phyloP scores from a whole-genome alignment of 2,113 vertebrate species.

The Scortum barcoo region DNA sequence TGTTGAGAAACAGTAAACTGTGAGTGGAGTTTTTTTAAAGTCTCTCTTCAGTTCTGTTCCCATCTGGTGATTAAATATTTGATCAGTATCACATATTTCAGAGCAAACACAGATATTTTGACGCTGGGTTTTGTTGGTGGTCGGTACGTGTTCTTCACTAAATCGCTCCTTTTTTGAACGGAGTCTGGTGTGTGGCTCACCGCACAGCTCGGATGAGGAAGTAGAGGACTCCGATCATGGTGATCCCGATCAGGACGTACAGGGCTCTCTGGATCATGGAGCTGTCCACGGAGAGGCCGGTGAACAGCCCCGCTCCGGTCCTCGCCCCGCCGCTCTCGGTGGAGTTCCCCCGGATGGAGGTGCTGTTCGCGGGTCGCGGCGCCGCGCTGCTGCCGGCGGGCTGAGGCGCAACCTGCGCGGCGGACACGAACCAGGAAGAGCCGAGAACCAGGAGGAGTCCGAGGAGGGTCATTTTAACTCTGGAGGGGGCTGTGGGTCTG shows the following conservation, averaged over 20 bases:
- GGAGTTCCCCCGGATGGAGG: conserved; percentile 12
- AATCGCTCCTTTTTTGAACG: rapidly evolving
- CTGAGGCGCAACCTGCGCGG: rapidly evolving
- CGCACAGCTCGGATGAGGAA: conserved; percentile 77
- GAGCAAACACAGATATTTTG: not conserved
- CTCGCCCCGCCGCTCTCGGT: not conserved
- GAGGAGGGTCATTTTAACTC: conserved; percentile 42
- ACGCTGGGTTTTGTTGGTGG: not conserved
- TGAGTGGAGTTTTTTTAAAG: too few species aligned
- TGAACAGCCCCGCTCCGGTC: rapidly evolving
- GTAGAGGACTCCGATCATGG: conserved; percentile 68
- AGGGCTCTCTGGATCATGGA: conserved; percentile 74
- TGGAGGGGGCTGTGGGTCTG: rapidly evolving
- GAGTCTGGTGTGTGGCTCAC: conserved; percentile 48
- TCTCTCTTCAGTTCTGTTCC: not conserved
- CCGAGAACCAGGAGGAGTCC: conserved; percentile 12
- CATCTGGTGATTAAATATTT: too few species aligned
- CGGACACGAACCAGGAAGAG: conserved; percentile 23
- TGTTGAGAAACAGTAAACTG: rapidly evolving
- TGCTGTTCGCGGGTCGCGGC: not conserved
- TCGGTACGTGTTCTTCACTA: rapidly evolving
- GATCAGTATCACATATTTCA: not conserved
- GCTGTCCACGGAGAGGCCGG: conserved; percentile 31
- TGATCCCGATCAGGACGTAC: conserved; percentile 75
- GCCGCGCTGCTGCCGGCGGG: rapidly evolving